Evolutionary conservation across 1,140 invertebrate genomes (phyloP).

Genomic region (Tribolium madens): DNA sequence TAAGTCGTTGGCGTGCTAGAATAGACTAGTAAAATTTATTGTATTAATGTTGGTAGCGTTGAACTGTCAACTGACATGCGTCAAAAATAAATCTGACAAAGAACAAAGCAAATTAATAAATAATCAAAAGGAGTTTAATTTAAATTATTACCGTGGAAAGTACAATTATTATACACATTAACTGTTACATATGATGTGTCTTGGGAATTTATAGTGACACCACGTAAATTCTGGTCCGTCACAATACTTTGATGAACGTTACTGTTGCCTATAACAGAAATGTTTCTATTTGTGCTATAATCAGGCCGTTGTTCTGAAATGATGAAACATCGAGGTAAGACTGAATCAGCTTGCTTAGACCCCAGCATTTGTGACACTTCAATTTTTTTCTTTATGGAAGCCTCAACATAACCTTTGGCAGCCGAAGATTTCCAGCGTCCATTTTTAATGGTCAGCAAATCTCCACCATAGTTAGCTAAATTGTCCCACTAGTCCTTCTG

Average conservation of each 20-base stretch:
- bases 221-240: not conserved
- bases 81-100: too few relatives aligned
- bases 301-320: too few relatives aligned
- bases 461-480: conserved; percentile 51
- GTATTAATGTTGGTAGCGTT: too few relatives aligned
- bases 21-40: too few relatives aligned
- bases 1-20: too few relatives aligned
- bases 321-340: not conserved
- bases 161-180: not conserved
- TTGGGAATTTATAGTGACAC: not conserved
- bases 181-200: not conserved
- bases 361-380: not conserved
- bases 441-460: conserved; percentile 52
- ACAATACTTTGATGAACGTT: too few relatives aligned
- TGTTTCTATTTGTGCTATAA: too few relatives aligned
- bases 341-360: not conserved
- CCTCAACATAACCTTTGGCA: conserved; percentile 50
- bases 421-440: conserved; percentile 51
- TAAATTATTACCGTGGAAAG: too few relatives aligned
- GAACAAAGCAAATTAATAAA: too few relatives aligned
- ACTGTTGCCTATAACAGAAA: too few relatives aligned
- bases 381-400: conserved; percentile 24
- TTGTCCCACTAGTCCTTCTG: conserved; percentile 49
- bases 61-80: too few relatives aligned
- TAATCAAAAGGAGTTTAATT: too few relatives aligned